A percentile compares a stretch with the other conserved stretches of the same genome.
Conservation (phyloP, 2,888 invertebrate species). For the Adineta ricciae region DNA sequence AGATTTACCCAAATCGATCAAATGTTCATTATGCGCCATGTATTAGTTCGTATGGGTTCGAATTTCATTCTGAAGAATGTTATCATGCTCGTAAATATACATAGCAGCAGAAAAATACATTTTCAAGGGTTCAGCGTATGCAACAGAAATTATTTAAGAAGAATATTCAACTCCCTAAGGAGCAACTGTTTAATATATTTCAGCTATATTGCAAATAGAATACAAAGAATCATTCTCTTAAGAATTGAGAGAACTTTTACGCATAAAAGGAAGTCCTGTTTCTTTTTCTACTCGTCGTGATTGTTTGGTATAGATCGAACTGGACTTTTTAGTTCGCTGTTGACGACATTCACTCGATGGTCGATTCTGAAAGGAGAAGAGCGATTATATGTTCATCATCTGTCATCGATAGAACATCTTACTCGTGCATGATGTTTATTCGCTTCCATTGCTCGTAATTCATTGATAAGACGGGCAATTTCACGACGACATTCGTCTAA, state of each 20-base stretch:
- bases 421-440: background rate
- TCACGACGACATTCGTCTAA: slow-evolving; percentile 47
- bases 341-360: background rate
- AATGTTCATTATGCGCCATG: too few relatives aligned
- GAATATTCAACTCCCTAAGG: background rate
- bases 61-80: too few relatives aligned
- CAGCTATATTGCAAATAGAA: background rate
- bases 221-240: background rate
- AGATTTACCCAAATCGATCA: too few relatives aligned
- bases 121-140: background rate
- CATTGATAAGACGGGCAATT: slow-evolving; percentile 40
- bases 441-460: slow-evolving; percentile 13
- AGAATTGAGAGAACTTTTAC: background rate
- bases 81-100: background rate
- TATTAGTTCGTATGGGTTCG: too few relatives aligned
- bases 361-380: background rate
- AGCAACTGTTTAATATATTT: background rate
- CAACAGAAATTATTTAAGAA: too few relatives aligned
- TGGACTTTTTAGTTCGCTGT: background rate
- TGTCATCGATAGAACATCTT: background rate
- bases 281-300: background rate
- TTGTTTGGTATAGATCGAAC: background rate
- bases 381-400: background rate
- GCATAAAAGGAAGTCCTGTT: background rate
- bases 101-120: background rate